These are phyloP conservation scores for Zaprionus gabonicus DNA, from an alignment of 1,140 invertebrate species.

Conservation along the genomic window DNA sequence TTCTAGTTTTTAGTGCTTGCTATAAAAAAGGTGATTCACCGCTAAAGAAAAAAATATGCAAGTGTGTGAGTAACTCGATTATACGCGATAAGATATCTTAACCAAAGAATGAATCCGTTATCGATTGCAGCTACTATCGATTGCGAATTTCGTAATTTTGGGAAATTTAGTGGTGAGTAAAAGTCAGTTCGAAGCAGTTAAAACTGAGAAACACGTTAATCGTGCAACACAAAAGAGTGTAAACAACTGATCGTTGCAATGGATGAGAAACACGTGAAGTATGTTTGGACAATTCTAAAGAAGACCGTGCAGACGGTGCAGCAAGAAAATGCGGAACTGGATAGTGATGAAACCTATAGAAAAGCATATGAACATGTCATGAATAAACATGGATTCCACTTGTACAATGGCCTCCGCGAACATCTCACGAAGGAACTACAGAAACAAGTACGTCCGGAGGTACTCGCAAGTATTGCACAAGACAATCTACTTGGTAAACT, in stretches of 20 bases:
- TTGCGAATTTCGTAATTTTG: neutral
- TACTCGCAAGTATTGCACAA: neutral
- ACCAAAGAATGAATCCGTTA: neutral
- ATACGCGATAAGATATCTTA: neutral
- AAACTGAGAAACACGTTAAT: neutral
- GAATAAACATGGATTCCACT: conserved; percentile 16
- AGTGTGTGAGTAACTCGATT: neutral
- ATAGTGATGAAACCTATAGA: neutral
- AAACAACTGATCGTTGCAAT: conserved; percentile 1
- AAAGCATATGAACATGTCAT: neutral
- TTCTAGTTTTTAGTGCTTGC: too few species aligned
- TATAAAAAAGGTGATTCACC: too few species aligned
- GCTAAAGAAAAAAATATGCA: neutral
- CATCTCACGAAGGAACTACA: conserved; percentile 8
- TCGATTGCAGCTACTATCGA: neutral
- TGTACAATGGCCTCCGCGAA: conserved; percentile 12
- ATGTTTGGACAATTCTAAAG: conserved; percentile 4
- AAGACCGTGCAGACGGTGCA: neutral
- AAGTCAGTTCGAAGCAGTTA: neutral
- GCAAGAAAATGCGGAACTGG: neutral
- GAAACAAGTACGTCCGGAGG: neutral
- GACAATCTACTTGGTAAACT: conserved; percentile 1
- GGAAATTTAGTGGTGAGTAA: neutral
- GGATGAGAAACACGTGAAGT: conserved; percentile 13
- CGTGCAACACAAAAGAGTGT: neutral